Evolutionary conservation across 1,140 invertebrate genomes (phyloP), one percentile per base, ranked within the genome.

Genomic region (Vanessa tameamea): DNA sequence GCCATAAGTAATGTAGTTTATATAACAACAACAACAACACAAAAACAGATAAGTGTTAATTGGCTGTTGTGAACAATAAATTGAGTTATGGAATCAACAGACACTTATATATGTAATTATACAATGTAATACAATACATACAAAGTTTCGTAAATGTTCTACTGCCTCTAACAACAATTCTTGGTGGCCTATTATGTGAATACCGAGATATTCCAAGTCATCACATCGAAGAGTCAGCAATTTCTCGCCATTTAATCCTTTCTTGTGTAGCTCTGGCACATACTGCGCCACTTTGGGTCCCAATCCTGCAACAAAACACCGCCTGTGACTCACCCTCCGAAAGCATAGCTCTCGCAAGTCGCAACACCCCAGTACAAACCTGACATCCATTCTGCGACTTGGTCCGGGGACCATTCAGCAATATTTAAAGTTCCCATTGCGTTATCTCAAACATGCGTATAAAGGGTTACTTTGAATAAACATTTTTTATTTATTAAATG

Each of bases 361-460:
- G 37, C 37, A 43, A 43, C 64, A 66, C 66, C 55, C 26, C 23
- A 70, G 53, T 64, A 82, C 81, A 31, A 68, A 88, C 97, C 98
- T 96, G 97, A 96, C 73, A 98, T 92, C 98, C 98, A 99, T 87
- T 98, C 97, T 75, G 96, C 97, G 70, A 98, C 97, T 95, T 98
- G 97, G 83, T 98, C 96, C n/a, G 97, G 95, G 78, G 96, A 96
- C 98, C 98, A 99, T 93, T 98, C 97, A 74, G 95, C 96, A 78
- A 98, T 96, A 93, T 98, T 98, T 82, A 98, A 95, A 92, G 97
- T 97, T 88, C 96, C 96, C 96, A 81, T 81, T 31, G 31, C 68
- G 73, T 64, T 76, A 76, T 71, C 77, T 71, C 37, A 63, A 72
- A 15, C 7, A 47, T 55, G 61, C 69, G 16, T 51, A 57, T 47